These are phyloP conservation scores for Synanthedon andrenaeformis DNA, from an alignment of 2,888 invertebrate genomes.

Conservation along the genomic window DNA sequence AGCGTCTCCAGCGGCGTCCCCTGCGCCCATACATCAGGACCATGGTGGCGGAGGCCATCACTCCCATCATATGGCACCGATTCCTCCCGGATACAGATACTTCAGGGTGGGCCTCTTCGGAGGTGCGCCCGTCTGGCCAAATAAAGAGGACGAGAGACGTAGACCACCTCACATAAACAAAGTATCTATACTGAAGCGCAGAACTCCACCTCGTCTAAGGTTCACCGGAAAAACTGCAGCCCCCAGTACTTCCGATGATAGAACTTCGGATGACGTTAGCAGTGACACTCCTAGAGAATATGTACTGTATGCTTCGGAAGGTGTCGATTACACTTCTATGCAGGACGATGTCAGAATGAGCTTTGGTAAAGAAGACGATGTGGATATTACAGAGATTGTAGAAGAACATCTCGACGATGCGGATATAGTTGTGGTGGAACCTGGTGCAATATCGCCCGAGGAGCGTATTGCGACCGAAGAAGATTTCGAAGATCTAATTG, in stretches of 20 bases:
- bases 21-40: conserved; percentile 35
- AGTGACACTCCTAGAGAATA: conserved; percentile 74
- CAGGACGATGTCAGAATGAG: conserved; percentile 55
- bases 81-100: conserved; percentile 72
- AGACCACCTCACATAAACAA: conserved; percentile 52
- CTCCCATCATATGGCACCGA: conserved; percentile 66
- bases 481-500: conserved; percentile 76
- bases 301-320: conserved; percentile 73
- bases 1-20: conserved; percentile 54
- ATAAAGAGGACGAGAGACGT: conserved; percentile 46
- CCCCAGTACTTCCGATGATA: conserved; percentile 16
- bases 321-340: conserved; percentile 69
- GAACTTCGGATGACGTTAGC: conserved; percentile 34
- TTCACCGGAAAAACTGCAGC: conserved; percentile 40
- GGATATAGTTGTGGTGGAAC: conserved; percentile 74
- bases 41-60: conserved; percentile 56
- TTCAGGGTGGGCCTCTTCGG: conserved; percentile 74
- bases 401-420: conserved; percentile 63
- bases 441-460: conserved; percentile 71
- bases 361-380: conserved; percentile 28
- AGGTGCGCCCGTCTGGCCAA: conserved; percentile 76
- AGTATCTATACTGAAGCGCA: conserved; percentile 71
- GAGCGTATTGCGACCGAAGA: conserved; percentile 75
- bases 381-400: conserved; percentile 43
- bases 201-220: conserved; percentile 70